Evolutionary conservation across 2,888 invertebrate genomes (phyloP).

Genomic region (Drosophila infuscata): DNA sequence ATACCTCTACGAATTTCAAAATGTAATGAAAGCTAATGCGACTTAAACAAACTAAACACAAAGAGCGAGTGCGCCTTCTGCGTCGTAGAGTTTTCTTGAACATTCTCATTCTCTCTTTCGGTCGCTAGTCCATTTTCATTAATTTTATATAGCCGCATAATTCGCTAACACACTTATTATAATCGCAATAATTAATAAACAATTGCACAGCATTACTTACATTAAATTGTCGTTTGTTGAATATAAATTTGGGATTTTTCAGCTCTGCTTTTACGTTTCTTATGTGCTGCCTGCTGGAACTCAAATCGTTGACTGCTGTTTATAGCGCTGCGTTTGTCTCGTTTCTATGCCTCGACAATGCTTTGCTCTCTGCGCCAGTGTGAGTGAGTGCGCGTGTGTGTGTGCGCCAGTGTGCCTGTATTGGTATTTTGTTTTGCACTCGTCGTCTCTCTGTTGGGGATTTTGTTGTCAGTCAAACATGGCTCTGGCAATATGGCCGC

Average conservation of each 20-base stretch:
- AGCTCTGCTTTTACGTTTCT: conserved; percentile 43
- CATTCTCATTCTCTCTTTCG: conserved; percentile 35
- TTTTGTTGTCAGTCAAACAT: conserved; percentile 73
- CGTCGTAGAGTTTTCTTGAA: conserved; percentile 68
- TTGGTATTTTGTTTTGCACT: conserved; percentile 72
- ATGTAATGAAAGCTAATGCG: conserved; percentile 3
- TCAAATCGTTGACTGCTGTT: conserved; percentile 81
- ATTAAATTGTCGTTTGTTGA: conserved; percentile 25
- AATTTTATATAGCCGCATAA: conserved; percentile 6
- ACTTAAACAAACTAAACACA: conserved; percentile 17
- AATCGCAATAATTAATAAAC: conserved; percentile 22
- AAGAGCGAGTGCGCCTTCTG: conserved; percentile 35
- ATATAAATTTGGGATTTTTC: conserved; percentile 41
- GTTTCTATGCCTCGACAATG: conserved; percentile 77
- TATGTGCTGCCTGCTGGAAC: conserved; percentile 67
- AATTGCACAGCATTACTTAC: conserved; percentile 58
- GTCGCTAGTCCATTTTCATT: background rate
- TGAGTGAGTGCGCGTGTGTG: conserved; percentile 40
- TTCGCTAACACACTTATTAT: conserved; percentile 9
- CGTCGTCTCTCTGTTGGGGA: conserved; percentile 54
- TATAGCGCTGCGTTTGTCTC: conserved; percentile 74
- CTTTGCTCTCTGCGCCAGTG: conserved; percentile 41
- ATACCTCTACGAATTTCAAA: conserved; percentile 35
- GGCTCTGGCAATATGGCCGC: conserved; percentile 80
- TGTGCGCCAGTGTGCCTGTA: conserved; percentile 23